phyloP scores from a whole-genome alignment of 2,888 invertebrate species.

The Erebia aethiops region DNA sequence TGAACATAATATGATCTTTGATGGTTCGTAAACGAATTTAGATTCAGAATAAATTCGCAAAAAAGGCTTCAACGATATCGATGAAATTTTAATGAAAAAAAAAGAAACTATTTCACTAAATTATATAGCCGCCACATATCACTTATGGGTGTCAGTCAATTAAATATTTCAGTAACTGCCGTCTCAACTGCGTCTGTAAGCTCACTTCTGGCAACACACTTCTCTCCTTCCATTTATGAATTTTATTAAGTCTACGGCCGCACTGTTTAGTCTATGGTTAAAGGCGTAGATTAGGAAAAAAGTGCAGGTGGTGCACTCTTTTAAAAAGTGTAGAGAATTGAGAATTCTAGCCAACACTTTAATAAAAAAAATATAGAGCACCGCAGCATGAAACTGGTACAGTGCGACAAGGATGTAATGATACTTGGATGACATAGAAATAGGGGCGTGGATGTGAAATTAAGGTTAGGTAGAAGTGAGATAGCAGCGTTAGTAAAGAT shows the following conservation, averaged over 20 bases:
- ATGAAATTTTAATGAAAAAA: constrained; percentile 28
- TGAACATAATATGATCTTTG: not conserved
- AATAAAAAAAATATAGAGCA: too few relatives aligned
- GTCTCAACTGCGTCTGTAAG: constrained; percentile 38
- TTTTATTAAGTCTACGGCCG: constrained; percentile 10
- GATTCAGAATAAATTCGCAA: constrained; percentile 1
- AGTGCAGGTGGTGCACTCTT: not conserved
- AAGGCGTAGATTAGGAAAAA: not conserved
- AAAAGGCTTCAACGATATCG: constrained; percentile 37
- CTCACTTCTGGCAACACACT: constrained; percentile 62
- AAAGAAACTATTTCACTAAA: constrained; percentile 27
- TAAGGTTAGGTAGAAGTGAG: too few relatives aligned
- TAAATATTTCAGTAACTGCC: constrained; percentile 54
- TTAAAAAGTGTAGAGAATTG: not conserved
- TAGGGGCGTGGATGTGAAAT: too few relatives aligned
- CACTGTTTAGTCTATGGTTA: constrained; percentile 11
- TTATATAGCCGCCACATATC: constrained; percentile 66
- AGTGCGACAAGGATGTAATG: too few relatives aligned
- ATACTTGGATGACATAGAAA: too few relatives aligned
- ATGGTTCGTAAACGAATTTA: not conserved
- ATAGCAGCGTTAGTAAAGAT: too few relatives aligned
- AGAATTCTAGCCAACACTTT: too few relatives aligned
- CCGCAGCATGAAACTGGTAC: too few relatives aligned
- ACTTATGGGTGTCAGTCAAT: constrained; percentile 74
- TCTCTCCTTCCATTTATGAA: constrained; percentile 43